These are phyloP conservation scores for Cydia fagiglandana DNA, from an alignment of 1,140 invertebrate genomes.

Conservation along the genomic window DNA sequence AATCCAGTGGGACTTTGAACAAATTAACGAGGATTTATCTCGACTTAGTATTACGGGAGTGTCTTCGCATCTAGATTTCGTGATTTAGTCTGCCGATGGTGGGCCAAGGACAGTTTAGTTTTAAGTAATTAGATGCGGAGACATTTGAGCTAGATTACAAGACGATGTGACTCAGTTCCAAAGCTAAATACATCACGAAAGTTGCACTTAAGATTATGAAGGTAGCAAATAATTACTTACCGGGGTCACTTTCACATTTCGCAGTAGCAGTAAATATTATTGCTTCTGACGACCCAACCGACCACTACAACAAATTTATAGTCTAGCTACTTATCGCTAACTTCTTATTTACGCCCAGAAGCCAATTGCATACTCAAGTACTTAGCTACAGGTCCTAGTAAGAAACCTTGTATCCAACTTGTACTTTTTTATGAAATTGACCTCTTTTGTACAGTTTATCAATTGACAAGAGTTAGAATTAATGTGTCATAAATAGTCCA, in stretches of 20 bases:
- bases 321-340: conserved; percentile 4
- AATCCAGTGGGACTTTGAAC: conserved; percentile 64
- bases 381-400: neutral
- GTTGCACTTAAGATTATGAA: neutral
- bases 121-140: conserved; percentile 19
- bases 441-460: too few species aligned
- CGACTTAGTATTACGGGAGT: conserved; percentile 51
- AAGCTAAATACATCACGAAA: neutral
- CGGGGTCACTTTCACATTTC: neutral
- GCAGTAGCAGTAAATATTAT: conserved; percentile 2
- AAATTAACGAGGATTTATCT: conserved; percentile 57
- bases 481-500: too few species aligned
- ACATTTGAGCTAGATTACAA: conserved; percentile 23
- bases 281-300: neutral
- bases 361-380: neutral
- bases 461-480: too few species aligned
- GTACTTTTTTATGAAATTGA: too few species aligned
- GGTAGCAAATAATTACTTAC: neutral
- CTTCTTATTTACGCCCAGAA: neutral
- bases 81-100: neutral
- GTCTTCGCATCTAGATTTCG: conserved; percentile 42
- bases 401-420: neutral
- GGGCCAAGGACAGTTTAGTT: conserved; percentile 12
- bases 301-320: neutral
- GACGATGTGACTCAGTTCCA: neutral